These are phyloP conservation scores for Euura saliciscinereae DNA, from an alignment of 1,140 invertebrate genomes.

Conservation along the genomic window DNA sequence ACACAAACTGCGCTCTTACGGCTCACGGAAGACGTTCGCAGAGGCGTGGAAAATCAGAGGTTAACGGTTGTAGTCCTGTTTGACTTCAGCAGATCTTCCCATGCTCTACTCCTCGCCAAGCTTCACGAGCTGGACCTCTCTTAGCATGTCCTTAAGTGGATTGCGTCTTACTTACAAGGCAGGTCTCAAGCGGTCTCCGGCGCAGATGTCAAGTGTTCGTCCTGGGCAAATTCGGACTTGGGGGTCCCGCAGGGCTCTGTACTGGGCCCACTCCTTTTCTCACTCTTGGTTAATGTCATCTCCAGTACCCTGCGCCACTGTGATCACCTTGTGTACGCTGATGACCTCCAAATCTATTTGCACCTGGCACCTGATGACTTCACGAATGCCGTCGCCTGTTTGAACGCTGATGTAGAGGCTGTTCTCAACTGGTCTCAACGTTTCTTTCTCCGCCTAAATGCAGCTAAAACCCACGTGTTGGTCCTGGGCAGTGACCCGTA, in stretches of 20 bases:
- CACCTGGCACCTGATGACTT: neutral
- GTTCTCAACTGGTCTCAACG: neutral
- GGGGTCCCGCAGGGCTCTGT: no score
- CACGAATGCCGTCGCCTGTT: neutral
- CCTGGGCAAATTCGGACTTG: no score
- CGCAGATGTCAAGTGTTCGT: neutral
- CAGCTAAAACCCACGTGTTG: neutral
- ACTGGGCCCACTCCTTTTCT: no score
- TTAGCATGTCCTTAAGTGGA: neutral
- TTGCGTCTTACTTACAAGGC: neutral
- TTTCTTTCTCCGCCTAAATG: neutral
- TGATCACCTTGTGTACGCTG: neutral
- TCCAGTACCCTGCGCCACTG: neutral
- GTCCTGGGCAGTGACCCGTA: neutral
- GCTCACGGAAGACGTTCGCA: no score
- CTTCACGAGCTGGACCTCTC: neutral
- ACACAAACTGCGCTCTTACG: no score
- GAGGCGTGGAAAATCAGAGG: conserved; percentile 10
- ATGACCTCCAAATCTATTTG: neutral
- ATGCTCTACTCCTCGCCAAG: no score
- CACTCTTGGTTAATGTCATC: neutral
- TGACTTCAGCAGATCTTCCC: no score
- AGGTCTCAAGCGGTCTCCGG: neutral
- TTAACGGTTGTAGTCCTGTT: neutral
- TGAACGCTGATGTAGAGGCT: neutral